Evolutionary conservation across 2,797 vertebrate species (phyloP), one percentile per base, ranked within the genome.

Genomic region (Amniataba percoides): DNA sequence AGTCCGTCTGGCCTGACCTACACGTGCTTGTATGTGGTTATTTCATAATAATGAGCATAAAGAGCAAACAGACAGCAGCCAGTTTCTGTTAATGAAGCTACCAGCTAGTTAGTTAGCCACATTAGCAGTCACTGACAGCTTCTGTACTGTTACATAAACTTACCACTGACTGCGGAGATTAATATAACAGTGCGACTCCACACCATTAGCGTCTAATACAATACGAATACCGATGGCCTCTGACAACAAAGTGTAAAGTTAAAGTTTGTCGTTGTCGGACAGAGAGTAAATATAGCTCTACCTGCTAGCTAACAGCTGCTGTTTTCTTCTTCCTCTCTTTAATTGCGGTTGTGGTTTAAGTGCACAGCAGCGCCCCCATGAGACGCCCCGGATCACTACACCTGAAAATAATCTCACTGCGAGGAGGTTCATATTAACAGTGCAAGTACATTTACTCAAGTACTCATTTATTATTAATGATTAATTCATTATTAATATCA

Each of bases 101-200:
- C 39, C 15, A 72, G 72, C 34, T 55, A 58, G 56, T 21, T 34
- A 40, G 66, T 48, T 65, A 72, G 53, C 70, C 7, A 15, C 51
- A 7, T 42, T 43, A 79, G 67, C 66, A 25, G 13, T 57, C 9
- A 49, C 8, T 65, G 52, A 51, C 48, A 69, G 64, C 31, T 40
- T 9, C 12, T n/a, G 9, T 31, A 2, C 1, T 9, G 19, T 48
- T 10, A 45, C 48, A 27, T 14, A 68, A 18, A 88, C 92, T 89
- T 18, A 94, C 93, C 91, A 79, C 84, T 84, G 34, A 69, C 48
- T n/a, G 14, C 43, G 55, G 40, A 69, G 67, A 61, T 18, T 46
- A 58, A 43, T 4, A 3, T 0, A 9, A 19, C 14, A 60, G 34
- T 40, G 39, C 43, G n/a, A 19, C 2, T 46, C 36, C 36, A 25